phyloP scores from a whole-genome alignment of 1,140 invertebrate species.

The Aphelenchoides avenae region DNA sequence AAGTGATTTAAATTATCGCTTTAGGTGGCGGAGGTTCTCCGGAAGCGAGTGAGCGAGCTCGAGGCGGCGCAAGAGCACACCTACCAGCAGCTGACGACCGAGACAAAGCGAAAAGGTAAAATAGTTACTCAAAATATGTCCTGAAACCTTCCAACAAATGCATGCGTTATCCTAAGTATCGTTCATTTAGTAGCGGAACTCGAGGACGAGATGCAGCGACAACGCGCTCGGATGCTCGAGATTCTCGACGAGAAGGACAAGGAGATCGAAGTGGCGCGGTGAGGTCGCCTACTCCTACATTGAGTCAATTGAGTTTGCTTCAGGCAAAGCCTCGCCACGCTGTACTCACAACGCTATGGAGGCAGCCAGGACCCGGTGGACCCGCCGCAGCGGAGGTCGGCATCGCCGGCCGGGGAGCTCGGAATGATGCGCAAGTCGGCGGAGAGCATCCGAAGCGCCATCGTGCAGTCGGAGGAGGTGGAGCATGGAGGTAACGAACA shows the following conservation, averaged over 20 bases:
- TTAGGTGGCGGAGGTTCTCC: conserved; percentile 25
- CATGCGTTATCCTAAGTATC: no score
- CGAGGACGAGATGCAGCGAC: conserved; percentile 42
- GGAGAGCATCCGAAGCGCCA: no score
- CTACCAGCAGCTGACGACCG: conserved; percentile 29
- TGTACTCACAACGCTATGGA: conserved; percentile 17
- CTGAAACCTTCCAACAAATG: background rate
- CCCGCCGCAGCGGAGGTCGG: conserved; percentile 27
- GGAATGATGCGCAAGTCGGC: no score
- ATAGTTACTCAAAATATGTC: background rate
- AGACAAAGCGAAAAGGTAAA: conserved; percentile 33
- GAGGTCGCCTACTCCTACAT: background rate
- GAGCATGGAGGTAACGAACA: no score
- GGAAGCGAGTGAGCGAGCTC: conserved; percentile 42
- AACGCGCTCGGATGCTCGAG: conserved; percentile 30
- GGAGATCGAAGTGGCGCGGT: conserved; percentile 44
- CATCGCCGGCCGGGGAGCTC: conserved; percentile 5
- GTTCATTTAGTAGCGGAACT: conserved; percentile 40
- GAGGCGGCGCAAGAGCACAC: conserved; percentile 35
- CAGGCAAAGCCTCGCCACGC: conserved; percentile 24
- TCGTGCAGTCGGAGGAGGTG: no score
- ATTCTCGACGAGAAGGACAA: conserved; percentile 41
- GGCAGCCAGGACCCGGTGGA: conserved; percentile 30
- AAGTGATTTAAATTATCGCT: conserved; percentile 1
- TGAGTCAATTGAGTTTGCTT: conserved; percentile 17